Base-by-base conservation (phyloP, 2,113 vertebrate species). In the Pseudonaja textilis region DNA sequence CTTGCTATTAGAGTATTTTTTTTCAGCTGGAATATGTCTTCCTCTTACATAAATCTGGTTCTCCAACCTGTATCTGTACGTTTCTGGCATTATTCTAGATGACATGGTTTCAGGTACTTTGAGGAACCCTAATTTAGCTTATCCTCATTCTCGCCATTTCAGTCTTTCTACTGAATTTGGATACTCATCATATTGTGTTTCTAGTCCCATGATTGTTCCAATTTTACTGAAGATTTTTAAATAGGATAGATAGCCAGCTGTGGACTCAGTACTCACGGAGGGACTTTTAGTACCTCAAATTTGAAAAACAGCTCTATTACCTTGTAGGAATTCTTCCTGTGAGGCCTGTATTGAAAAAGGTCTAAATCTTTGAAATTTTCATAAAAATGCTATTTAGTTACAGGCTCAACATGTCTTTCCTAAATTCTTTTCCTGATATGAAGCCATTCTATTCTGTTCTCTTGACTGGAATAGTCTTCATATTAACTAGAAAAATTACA, bases 401-500 rank as follows among this genome's bases (percentile, higher is more conserved):
- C 56, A 91, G 5, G 86, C 12, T 2, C 55, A 89, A 50, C 74
- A 8, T 50, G 1, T 85, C 52, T 93, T 95, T 94, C 94, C 12
- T 87, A 57, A 94, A 52, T 4, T 89, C 47, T 94, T 39, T 89
- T 93, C n/a, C 5, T 26, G 88, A 57, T 55, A 7, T 50, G 0
- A 26, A 61, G 88, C 92, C 25, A 64, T 20, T 14, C 55, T n/a
- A 93, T 93, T 59, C 93, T 57, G 89, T 89, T 86, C 56, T 89
- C 18, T 93, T 25, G 7, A 47, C 4, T 26, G 42, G 50, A 93
- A 9, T 93, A 18, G 12, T 23, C 87, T 50, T 91, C 64, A 93
- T 55, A 92, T 1, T 74, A 92, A 39, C 89, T 14, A 74, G 90
- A 87, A 50, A 29, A 91, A 93, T 91, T 85, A 92, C 86, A 94